Evolutionary conservation across 2,113 vertebrate genomes (phyloP), one percentile per base, ranked within the genome.

Genomic region (Lichenostomus cassidix): DNA sequence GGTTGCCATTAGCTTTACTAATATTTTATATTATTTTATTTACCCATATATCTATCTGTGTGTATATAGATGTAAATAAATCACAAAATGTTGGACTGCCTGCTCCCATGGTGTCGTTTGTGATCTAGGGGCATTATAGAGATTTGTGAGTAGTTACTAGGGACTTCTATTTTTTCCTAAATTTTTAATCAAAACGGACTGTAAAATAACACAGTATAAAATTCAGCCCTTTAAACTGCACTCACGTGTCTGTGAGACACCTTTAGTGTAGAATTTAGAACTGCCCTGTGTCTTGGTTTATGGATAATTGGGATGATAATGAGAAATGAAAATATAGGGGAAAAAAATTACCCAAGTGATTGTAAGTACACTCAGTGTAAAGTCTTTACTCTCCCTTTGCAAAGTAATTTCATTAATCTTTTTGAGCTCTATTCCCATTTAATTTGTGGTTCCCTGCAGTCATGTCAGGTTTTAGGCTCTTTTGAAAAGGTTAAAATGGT

Each of bases 201-300:
- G 25, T 60, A 52, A 75, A 78, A 52, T 10, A 80, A 33, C 1
- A 22, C 10, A 16, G 0, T 44, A 5, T n/a, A 23, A 73, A 46
- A 73, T 35, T 20, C 10, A 74, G 22, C 39, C 44, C 17, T 10
- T 53, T 82, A 33, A 83, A 62, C 7, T 0, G 1, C 71, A 14
- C 31, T 44, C 11, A 0, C 42, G 1, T 69, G 6, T 60, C 63
- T 15, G 0, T 12, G 31, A 20, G 22, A 73, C 22, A 29, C 9
- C 13, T 35, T 83, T 25, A 19, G 24, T 71, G 50, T 13, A 29
- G 58, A 25, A 56, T 20, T 75, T 46, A 33, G 56, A 56, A 31
- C 37, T 62, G 25, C 29, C 19, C 22, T 75, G 14, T 56, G 19
- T 64, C 68, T 60, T 76, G 49, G 5, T 65, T 74, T 92, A 25